These are phyloP conservation scores for Astyanax mexicanus DNA, from an alignment of 2,797 vertebrate genomes.

Conservation along the genomic window DNA sequence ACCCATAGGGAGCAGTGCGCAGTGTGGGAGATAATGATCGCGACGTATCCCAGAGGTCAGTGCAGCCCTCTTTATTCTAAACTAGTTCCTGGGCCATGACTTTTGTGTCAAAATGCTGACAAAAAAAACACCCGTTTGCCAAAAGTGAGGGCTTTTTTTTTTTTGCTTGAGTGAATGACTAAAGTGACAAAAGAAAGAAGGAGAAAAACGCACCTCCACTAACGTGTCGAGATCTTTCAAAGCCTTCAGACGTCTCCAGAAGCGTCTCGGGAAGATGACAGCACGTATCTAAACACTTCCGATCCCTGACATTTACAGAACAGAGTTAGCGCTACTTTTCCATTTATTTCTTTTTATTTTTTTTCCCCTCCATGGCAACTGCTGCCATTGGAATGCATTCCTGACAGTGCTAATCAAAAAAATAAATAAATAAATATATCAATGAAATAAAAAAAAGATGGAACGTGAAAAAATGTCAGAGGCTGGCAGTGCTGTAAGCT, in stretches of 20 bases:
- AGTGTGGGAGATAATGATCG: too few relatives aligned
- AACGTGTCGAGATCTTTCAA: background rate
- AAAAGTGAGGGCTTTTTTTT: background rate
- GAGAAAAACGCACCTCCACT: too few relatives aligned
- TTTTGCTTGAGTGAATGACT: background rate
- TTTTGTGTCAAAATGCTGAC: background rate
- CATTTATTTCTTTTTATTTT: too few relatives aligned
- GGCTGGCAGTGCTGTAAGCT: slow-evolving; percentile 11
- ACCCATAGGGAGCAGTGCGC: too few relatives aligned
- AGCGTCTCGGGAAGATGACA: slow-evolving; percentile 20
- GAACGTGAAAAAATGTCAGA: background rate
- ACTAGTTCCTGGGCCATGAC: too few relatives aligned
- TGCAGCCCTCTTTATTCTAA: too few relatives aligned
- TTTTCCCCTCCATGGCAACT: background rate
- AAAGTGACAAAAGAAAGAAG: background rate
- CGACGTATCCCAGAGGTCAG: too few relatives aligned
- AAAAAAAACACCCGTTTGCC: background rate
- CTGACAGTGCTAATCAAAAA: slow-evolving; percentile 4
- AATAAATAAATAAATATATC: too few relatives aligned
- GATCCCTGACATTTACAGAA: slow-evolving; percentile 35
- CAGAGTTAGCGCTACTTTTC: slow-evolving; percentile 27
- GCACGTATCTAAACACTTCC: slow-evolving; percentile 28
- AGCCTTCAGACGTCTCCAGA: slow-evolving; percentile 27
- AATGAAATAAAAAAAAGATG: background rate
- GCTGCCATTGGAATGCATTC: background rate